Percentiles rank a stretch among this genome's conserved stretches.
Evolutionary conservation across 2,113 vertebrate species (phyloP).

Genomic region (Sphaerodactylus townsendi): DNA sequence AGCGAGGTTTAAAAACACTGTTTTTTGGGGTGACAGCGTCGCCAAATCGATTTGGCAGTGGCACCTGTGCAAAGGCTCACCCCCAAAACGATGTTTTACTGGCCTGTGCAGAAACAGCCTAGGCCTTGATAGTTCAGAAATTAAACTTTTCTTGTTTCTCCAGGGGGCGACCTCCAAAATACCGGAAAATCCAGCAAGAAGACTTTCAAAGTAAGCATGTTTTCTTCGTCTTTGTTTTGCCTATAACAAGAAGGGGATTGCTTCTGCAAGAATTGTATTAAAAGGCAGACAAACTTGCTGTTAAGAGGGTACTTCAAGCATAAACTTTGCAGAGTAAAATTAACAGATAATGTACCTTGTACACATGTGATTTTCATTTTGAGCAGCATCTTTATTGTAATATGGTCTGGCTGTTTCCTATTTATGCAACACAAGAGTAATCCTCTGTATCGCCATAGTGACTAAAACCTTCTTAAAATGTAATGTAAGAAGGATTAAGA

Average conservation of each 20-base stretch:
- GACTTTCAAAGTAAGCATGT: slow-evolving; percentile 87
- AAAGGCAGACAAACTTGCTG: background rate
- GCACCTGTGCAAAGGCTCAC: too few species aligned
- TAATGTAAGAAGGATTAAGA: background rate
- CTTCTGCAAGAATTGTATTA: background rate
- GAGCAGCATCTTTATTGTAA: background rate
- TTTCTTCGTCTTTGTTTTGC: background rate
- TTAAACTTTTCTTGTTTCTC: slow-evolving; percentile 59
- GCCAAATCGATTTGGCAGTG: too few species aligned
- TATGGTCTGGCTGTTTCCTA: background rate
- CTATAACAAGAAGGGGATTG: background rate
- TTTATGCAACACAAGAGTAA: background rate
- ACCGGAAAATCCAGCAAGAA: slow-evolving; percentile 90
- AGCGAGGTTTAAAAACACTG: too few species aligned
- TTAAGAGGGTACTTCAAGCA: background rate
- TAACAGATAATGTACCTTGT: background rate
- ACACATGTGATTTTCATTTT: background rate
- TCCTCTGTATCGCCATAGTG: background rate
- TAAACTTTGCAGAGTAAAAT: background rate
- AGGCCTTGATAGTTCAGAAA: slow-evolving; percentile 23
- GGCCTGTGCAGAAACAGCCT: too few species aligned
- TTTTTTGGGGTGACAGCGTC: too few species aligned
- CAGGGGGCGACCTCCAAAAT: slow-evolving; percentile 95
- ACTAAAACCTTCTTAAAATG: background rate
- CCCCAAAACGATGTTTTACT: too few species aligned